Conservation (phyloP, 1,140 invertebrate species). For the Magallana ariakensis region DNA sequence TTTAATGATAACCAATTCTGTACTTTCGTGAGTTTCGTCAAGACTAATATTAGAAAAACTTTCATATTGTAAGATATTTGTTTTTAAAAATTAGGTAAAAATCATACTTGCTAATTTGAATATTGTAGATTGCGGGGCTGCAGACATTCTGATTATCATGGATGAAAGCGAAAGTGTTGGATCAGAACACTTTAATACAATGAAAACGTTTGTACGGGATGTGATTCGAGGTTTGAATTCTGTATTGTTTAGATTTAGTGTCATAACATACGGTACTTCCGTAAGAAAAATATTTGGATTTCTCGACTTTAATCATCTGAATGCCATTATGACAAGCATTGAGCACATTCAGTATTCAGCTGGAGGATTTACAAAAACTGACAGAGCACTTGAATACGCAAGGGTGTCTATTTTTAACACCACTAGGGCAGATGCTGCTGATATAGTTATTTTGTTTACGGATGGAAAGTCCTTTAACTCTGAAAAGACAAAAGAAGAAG, state of each 20-base stretch:
- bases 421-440: not conserved
- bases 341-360: not conserved
- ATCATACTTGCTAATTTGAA: too few species aligned
- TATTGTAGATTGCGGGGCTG: not conserved
- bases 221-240: not conserved
- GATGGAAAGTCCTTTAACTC: conserved; percentile 24
- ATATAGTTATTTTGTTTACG: conserved; percentile 26
- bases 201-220: not conserved
- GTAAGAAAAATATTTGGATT: not conserved
- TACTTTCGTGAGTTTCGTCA: too few species aligned
- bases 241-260: not conserved
- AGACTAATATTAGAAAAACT: too few species aligned
- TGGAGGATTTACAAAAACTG: not conserved
- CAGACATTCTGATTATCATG: conserved; percentile 8
- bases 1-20: too few species aligned
- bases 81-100: too few species aligned
- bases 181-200: not conserved
- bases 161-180: conserved; percentile 5
- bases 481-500: conserved; percentile 6
- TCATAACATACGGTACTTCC: not conserved
- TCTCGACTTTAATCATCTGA: not conserved
- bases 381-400: not conserved
- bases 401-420: conserved; percentile 8
- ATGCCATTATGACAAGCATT: not conserved
- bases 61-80: too few species aligned